Evolutionary conservation across 1,140 invertebrate species (phyloP).

Genomic region (Luehdorfia chinensis): DNA sequence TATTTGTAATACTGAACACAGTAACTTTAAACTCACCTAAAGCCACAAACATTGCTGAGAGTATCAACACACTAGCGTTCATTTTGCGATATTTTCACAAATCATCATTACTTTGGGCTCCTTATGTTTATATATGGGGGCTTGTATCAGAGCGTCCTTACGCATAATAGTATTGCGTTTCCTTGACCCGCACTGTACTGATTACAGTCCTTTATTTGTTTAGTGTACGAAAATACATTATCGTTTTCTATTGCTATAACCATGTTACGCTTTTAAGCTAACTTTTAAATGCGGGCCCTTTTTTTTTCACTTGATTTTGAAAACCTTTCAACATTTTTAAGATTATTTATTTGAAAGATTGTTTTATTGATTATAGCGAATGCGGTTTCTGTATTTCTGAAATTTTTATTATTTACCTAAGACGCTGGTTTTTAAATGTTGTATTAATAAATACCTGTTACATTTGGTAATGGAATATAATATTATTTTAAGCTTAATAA

Average conservation of each 20-base stretch:
- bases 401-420: too few species aligned
- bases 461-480: too few species aligned
- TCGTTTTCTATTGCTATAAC: slow-evolving; percentile 6
- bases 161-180: slow-evolving; percentile 19
- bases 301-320: too few species aligned
- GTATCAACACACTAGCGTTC: slow-evolving; percentile 32
- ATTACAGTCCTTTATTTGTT: slow-evolving; percentile 31
- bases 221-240: slow-evolving; percentile 18
- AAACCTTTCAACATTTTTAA: neutral
- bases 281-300: slow-evolving; percentile 1
- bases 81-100: slow-evolving; percentile 47
- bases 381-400: too few species aligned
- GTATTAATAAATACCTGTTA: too few species aligned
- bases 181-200: slow-evolving; percentile 39
- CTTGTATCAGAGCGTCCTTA: slow-evolving; percentile 47
- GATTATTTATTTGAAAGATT: too few species aligned
- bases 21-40: slow-evolving; percentile 45
- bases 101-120: slow-evolving; percentile 32
- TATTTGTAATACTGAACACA: too few species aligned
- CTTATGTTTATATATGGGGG: slow-evolving; percentile 57
- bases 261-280: neutral
- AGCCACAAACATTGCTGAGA: slow-evolving; percentile 24
- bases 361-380: too few species aligned
- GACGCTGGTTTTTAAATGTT: too few species aligned
- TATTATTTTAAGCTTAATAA: too few species aligned